Percentiles rank a stretch among this genome's conserved stretches.
These are phyloP conservation scores for Apantesis nais DNA, from an alignment of 2,888 invertebrate genomes.

Conservation along the genomic window DNA sequence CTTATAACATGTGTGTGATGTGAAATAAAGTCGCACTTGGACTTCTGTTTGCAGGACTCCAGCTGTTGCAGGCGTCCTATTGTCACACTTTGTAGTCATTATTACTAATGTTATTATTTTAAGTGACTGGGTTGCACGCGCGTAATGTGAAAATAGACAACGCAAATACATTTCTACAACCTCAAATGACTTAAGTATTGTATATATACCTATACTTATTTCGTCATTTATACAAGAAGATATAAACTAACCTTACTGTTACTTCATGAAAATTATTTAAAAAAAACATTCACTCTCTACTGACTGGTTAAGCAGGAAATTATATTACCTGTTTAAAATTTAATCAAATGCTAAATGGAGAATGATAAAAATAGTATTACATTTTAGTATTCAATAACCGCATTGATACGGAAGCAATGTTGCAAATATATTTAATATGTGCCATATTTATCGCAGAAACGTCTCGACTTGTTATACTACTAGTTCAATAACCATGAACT, in stretches of 20 bases:
- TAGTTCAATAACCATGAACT: background rate
- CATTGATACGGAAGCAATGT: constrained; percentile 4
- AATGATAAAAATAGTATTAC: background rate
- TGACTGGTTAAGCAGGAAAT: background rate
- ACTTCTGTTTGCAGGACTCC: no score
- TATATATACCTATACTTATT: no score
- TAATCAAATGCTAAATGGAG: background rate
- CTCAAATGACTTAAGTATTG: no score
- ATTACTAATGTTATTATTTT: no score
- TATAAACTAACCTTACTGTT: background rate
- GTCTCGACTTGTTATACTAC: background rate
- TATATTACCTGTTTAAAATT: background rate
- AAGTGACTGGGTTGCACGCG: no score
- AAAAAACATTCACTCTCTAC: background rate
- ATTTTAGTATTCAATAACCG: constrained; percentile 1
- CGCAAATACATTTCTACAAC: no score
- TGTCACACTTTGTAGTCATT: no score
- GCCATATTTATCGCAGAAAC: background rate
- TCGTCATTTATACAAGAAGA: no score
- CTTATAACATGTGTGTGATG: no score
- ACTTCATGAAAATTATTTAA: background rate
- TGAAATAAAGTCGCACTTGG: no score
- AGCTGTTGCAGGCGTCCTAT: no score
- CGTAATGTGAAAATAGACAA: no score
- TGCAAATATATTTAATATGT: constrained; percentile 4